Conservation (phyloP, 2,113 vertebrate species). For the Thamnophis sirtalis region DNA sequence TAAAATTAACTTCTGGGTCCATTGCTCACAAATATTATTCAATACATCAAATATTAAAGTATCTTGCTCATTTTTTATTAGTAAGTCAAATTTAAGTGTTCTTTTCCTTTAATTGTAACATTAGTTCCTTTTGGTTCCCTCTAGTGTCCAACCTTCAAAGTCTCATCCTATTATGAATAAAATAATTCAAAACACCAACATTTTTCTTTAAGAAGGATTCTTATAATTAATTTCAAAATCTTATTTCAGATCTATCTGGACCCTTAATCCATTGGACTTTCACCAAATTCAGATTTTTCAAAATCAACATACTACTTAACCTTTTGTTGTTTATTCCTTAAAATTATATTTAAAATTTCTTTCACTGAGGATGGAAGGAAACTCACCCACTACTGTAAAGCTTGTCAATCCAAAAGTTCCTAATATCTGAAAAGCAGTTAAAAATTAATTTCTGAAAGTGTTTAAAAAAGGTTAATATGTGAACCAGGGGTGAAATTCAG, state of each 20-base stretch:
- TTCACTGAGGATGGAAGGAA: neutral
- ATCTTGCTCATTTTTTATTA: neutral
- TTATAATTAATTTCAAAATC: neutral
- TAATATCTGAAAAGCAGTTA: neutral
- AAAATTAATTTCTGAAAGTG: neutral
- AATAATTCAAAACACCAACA: neutral
- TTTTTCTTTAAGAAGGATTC: neutral
- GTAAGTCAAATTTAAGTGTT: neutral
- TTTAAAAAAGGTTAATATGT: neutral
- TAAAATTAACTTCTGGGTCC: neutral
- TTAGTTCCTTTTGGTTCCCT: neutral
- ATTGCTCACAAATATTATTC: neutral
- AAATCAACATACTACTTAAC: neutral
- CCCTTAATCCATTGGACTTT: neutral
- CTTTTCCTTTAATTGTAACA: neutral
- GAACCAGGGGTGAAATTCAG: too few relatives aligned
- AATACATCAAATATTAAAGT: neutral
- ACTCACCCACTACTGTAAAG: neutral
- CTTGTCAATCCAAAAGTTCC: neutral
- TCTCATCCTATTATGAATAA: neutral
- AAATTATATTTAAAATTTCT: neutral
- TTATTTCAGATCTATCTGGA: neutral
- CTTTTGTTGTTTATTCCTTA: too few relatives aligned
- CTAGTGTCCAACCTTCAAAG: neutral
- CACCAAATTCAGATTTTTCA: neutral